A percentile compares a stretch with the other conserved stretches of the same genome.
These are phyloP conservation scores for Sarcoramphus papa DNA, from an alignment of 2,797 vertebrate species.

Conservation along the genomic window DNA sequence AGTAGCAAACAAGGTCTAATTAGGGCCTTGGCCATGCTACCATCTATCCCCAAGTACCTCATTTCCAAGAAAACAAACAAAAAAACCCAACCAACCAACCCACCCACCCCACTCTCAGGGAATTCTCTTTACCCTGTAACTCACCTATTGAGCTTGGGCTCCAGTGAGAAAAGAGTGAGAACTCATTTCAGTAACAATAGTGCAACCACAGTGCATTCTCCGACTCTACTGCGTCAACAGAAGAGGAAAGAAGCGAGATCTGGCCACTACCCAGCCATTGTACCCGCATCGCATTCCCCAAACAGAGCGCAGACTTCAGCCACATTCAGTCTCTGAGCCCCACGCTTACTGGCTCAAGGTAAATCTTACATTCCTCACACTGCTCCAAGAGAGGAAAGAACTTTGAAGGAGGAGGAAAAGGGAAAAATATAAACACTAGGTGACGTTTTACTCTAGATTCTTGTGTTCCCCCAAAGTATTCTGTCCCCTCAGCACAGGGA, in stretches of 20 bases:
- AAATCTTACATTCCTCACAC: neutral
- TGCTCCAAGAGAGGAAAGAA: neutral
- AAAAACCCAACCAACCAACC: neutral
- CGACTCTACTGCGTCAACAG: neutral
- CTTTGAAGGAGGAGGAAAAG: neutral
- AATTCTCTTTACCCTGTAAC: neutral
- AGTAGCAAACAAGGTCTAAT: neutral
- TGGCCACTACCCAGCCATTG: neutral
- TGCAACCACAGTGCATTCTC: neutral
- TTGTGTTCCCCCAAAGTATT: neutral
- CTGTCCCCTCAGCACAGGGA: neutral
- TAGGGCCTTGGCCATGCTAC: neutral
- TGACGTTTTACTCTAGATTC: neutral
- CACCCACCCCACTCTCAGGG: neutral
- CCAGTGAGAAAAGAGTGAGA: neutral
- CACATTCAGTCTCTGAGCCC: neutral
- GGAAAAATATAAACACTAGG: neutral
- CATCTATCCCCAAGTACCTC: neutral
- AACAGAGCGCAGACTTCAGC: neutral
- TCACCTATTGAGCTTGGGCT: neutral
- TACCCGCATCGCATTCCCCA: rapidly evolving
- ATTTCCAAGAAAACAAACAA: neutral
- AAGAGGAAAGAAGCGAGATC: neutral
- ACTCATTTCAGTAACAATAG: neutral
- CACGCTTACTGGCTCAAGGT: neutral